Evolutionary conservation across 2,888 invertebrate genomes (phyloP), one percentile per base, ranked within the genome.

Genomic region (Caenorhabditis parvicauda): DNA sequence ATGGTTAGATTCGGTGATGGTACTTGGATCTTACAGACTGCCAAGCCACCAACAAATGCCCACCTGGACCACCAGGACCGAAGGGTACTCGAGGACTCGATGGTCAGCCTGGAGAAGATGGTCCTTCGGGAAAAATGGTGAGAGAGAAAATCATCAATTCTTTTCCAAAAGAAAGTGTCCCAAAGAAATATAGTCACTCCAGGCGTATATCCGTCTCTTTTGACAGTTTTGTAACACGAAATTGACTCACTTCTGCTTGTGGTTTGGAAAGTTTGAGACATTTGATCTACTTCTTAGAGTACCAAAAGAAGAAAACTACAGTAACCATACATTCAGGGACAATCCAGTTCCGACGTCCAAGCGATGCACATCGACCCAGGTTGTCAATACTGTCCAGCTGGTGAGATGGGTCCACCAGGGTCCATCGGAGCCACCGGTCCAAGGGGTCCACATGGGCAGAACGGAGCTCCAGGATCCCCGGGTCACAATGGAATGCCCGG

Each of bases 401-500:
- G 69, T 25, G 63, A 64, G 35, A 58, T 56, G 57, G 69, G 69
- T 1, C 49, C 59, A 17, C 61, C 66, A 1, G 69, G 69, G 19
- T 17, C 55, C 4, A 39, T 54, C 1, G 69, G 69, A 28, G 43
- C 54, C 25, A 24, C 53, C 9, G 59, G 69, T 9, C 69, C 69
- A 17, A 48, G 66, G 3, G 69, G 69, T 0, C 59, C 52, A 39
- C 54, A 62, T 1, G 69, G 69, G 1, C 66, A 59, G 17, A 52
- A 59, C 19, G 69, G 69, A 12, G 51, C 44, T 1, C 29, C 57
- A 1, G 69, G 69, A 2, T 37, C 54, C 0, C 61, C 63, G 2
- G 69, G 66, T 39, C 47, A 46, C 47, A 69, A 66, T n/a, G 69
- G 68, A 24, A 52, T 56, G 25, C 68, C 68, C 1, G 68, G 68